Conservation (phyloP, 2,113 vertebrate genomes). For the Lepisosteus osseus region DNA sequence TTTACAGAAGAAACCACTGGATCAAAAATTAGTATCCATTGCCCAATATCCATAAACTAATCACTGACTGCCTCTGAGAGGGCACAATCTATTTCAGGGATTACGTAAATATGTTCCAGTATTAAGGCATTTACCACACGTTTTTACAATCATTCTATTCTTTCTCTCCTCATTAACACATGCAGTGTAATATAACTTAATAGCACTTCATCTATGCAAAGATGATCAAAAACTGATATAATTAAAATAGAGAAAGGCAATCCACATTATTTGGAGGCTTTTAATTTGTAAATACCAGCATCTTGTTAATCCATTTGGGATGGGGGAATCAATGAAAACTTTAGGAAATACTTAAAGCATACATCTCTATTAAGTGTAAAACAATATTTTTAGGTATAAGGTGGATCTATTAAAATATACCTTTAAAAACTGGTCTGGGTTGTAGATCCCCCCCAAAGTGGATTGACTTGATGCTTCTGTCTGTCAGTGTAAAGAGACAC, state of each 20-base stretch:
- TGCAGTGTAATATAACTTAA: neutral
- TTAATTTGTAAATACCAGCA: neutral
- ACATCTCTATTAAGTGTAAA: no score
- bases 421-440: conserved; percentile 17
- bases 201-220: no score
- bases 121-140: neutral
- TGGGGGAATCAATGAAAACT: neutral
- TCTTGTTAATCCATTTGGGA: conserved; percentile 6
- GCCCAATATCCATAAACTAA: conserved; percentile 21
- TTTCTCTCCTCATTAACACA: neutral
- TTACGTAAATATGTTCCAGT: conserved; percentile 1
- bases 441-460: conserved; percentile 24
- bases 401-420: conserved; percentile 22
- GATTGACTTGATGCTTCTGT: conserved; percentile 24
- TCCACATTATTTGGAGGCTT: neutral
- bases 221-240: no score
- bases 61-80: conserved; percentile 8
- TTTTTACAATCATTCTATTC: neutral
- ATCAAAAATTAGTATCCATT: neutral
- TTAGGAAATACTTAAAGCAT: no score
- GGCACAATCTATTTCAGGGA: neutral
- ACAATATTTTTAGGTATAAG: neutral
- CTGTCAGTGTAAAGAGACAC: conserved; percentile 25
- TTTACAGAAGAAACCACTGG: neutral
- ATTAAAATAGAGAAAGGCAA: neutral